phyloP scores from a whole-genome alignment of 2,888 invertebrate species.

The Cephonodes hylas region DNA sequence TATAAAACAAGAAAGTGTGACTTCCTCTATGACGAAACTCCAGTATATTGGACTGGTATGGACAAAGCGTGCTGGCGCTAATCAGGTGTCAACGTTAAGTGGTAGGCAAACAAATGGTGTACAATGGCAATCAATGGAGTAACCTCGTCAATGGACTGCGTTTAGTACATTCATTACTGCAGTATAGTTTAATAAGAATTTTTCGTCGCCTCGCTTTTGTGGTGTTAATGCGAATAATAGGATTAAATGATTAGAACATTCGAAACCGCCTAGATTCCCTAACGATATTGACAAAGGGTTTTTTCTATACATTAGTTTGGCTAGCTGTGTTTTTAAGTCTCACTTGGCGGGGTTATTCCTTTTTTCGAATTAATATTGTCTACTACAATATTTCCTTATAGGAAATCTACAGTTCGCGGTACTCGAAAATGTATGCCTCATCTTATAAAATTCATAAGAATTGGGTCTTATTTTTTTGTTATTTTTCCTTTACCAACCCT shows the following conservation, averaged over 20 bases:
- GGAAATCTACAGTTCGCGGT: no score
- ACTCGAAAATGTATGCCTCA: not conserved
- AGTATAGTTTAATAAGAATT: no score
- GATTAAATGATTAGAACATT: no score
- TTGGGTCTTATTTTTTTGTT: no score
- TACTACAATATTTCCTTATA: no score
- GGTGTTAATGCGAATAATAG: no score
- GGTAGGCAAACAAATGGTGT: slow-evolving; percentile 20
- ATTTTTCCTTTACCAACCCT: no score
- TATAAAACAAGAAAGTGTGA: not conserved
- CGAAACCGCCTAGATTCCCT: no score
- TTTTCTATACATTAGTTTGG: not conserved
- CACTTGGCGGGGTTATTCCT: no score
- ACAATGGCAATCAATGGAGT: slow-evolving; percentile 15
- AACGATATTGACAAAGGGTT: not conserved
- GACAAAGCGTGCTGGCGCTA: slow-evolving; percentile 1
- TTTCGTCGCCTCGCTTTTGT: no score
- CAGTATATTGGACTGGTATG: not conserved
- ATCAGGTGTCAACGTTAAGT: slow-evolving; percentile 15
- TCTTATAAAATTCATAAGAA: not conserved
- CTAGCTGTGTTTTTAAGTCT: no score
- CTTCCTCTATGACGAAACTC: slow-evolving; percentile 13
- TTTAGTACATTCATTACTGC: not conserved
- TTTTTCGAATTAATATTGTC: no score
- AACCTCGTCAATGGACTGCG: slow-evolving; percentile 5